Conservation (phyloP, 2,888 invertebrate genomes). For the Brachyptera risi region DNA sequence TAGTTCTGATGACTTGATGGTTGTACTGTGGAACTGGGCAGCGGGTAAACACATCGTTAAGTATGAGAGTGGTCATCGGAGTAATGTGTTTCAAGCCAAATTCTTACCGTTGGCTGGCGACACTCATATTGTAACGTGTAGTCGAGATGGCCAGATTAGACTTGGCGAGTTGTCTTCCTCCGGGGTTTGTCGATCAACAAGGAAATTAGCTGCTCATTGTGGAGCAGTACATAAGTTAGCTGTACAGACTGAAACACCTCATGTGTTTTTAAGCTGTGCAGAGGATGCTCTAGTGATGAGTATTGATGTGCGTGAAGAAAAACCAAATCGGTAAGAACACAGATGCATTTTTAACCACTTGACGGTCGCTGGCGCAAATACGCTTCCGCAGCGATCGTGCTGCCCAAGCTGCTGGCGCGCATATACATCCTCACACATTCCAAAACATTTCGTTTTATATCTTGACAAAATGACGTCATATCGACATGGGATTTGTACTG, state of each 20-base stretch:
- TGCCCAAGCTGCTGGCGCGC: too few species aligned
- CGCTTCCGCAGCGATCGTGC: too few species aligned
- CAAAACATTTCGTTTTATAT: too few species aligned
- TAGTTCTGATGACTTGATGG: conserved; percentile 85
- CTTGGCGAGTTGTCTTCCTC: conserved; percentile 51
- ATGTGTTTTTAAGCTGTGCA: conserved; percentile 73
- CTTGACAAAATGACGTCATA: too few species aligned
- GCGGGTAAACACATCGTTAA: conserved; percentile 58
- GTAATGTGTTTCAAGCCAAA: conserved; percentile 82
- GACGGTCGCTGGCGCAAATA: too few species aligned
- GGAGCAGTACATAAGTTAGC: conserved; percentile 84
- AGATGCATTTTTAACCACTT: background rate
- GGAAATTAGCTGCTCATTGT: conserved; percentile 62
- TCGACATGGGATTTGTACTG: too few species aligned
- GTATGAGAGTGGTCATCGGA: conserved; percentile 76
- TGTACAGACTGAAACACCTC: conserved; percentile 68
- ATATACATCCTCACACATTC: too few species aligned
- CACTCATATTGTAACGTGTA: conserved; percentile 81
- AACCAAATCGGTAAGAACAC: conserved; percentile 54
- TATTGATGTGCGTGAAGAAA: conserved; percentile 73
- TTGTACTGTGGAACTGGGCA: conserved; percentile 91
- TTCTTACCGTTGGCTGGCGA: conserved; percentile 78
- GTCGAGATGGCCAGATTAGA: conserved; percentile 82
- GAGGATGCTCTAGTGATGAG: conserved; percentile 82
- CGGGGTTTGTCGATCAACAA: conserved; percentile 52